Evolutionary conservation across 2,113 vertebrate genomes (phyloP).

Genomic region (Lepus americanus): DNA sequence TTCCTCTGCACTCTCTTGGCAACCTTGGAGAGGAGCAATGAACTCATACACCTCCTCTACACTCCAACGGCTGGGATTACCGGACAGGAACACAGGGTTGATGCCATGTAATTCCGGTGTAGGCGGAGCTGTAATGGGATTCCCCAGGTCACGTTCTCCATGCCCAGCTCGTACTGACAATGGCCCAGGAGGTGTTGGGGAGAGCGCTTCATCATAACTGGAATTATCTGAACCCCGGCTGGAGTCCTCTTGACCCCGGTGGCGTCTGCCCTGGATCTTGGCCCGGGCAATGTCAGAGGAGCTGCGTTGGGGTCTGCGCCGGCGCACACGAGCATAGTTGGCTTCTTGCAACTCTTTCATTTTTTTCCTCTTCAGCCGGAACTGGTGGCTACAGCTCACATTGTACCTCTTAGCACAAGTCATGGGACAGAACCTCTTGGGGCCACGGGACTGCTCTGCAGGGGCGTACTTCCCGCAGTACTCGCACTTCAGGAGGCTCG

Average conservation of each 20-base stretch:
- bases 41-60: conserved; percentile 98
- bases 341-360: conserved; percentile 90
- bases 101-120: conserved; percentile 92
- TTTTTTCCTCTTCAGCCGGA: conserved; percentile 93
- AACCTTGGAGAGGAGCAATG: conserved; percentile 98
- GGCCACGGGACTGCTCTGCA: conserved; percentile 95
- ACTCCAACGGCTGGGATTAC: conserved; percentile 95
- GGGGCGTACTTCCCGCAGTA: conserved; percentile 96
- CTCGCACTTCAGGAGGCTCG: conserved; percentile 95
- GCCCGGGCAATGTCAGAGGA: conserved; percentile 91
- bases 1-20: conserved; percentile 96
- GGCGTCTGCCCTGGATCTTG: conserved; percentile 93
- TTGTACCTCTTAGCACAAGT: conserved; percentile 99
- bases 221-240: conserved; percentile 96
- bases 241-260: conserved; percentile 95
- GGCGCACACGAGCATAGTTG: conserved; percentile 85
- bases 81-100: conserved; percentile 93
- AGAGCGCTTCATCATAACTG: conserved; percentile 95
- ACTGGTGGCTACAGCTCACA: conserved; percentile 97
- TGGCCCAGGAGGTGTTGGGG: conserved; percentile 94
- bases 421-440: conserved; percentile 98
- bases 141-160: conserved; percentile 89
- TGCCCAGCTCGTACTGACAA: conserved; percentile 91
- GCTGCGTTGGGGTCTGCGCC: conserved; percentile 93
- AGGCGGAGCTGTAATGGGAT: conserved; percentile 88